phyloP scores from a whole-genome alignment of 2,888 invertebrate species.

The Pandemis heparana region DNA sequence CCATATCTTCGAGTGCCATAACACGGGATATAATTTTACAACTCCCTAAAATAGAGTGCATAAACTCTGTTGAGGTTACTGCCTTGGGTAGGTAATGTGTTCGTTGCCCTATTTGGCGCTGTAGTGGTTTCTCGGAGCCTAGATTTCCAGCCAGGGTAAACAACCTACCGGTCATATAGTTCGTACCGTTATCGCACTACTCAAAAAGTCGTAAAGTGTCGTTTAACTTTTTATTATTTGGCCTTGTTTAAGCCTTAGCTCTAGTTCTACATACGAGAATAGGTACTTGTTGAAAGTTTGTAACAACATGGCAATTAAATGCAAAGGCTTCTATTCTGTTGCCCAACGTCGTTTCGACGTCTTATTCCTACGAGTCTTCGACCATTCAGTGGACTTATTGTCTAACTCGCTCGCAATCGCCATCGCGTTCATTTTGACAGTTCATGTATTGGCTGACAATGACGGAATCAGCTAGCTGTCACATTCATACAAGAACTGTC shows the following conservation, averaged over 20 bases:
- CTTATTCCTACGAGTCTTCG: not conserved
- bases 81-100: conserved; percentile 10
- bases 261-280: too few species aligned
- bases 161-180: not conserved
- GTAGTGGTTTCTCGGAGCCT: not conserved
- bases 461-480: too few species aligned
- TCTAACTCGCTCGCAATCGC: too few species aligned
- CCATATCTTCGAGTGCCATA: not conserved
- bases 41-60: conserved; percentile 1
- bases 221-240: not conserved
- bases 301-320: too few species aligned
- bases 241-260: not conserved
- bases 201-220: conserved; percentile 2
- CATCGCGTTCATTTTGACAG: too few species aligned
- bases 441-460: too few species aligned
- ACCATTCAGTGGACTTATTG: too few species aligned
- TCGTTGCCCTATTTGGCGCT: conserved; percentile 22
- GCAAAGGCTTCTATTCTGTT: not conserved
- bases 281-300: too few species aligned
- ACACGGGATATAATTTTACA: conserved; percentile 1
- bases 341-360: not conserved
- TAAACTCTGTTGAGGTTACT: not conserved
- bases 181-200: not conserved
- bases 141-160: conserved; percentile 8
- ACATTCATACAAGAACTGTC: too few species aligned